Conservation (phyloP, 1,140 invertebrate genomes). For the Drosophila kurseongensis region DNA sequence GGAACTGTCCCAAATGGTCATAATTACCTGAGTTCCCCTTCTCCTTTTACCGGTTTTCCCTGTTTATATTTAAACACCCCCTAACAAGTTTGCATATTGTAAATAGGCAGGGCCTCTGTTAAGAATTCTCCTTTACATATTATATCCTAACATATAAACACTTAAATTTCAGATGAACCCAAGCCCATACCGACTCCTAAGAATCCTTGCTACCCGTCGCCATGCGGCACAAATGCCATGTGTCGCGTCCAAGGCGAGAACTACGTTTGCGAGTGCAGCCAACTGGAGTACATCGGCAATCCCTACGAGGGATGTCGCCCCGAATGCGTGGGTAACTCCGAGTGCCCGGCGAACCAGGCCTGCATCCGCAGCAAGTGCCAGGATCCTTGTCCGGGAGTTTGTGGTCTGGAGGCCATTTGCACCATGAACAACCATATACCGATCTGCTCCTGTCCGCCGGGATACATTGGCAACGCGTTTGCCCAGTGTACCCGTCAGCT, state of each 20-base stretch:
- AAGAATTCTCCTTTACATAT: neutral
- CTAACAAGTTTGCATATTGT: slow-evolving; percentile 85
- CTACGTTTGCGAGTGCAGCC: slow-evolving; percentile 85
- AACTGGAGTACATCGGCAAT: slow-evolving; percentile 86
- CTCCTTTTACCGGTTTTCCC: too few species aligned
- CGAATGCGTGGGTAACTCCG: slow-evolving; percentile 87
- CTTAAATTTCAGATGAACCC: slow-evolving; percentile 82
- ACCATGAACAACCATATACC: slow-evolving; percentile 88
- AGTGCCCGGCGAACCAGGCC: slow-evolving; percentile 86
- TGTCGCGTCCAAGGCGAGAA: slow-evolving; percentile 85
- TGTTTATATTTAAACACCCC: neutral
- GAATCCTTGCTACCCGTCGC: slow-evolving; percentile 86
- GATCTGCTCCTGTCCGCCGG: slow-evolving; percentile 87
- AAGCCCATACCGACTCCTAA: slow-evolving; percentile 84
- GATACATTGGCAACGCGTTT: slow-evolving; percentile 91
- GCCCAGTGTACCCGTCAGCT: slow-evolving; percentile 80
- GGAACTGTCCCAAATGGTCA: too few species aligned
- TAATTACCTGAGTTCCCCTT: too few species aligned
- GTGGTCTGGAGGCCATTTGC: slow-evolving; percentile 88
- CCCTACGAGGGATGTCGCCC: slow-evolving; percentile 87
- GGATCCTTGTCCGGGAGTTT: slow-evolving; percentile 87
- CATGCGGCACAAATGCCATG: slow-evolving; percentile 87
- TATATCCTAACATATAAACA: slow-evolving; percentile 3
- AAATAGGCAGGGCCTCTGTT: slow-evolving; percentile 51
- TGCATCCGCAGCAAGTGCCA: slow-evolving; percentile 87